Evolutionary conservation across 2,888 invertebrate species (phyloP).

Genomic region (Apotomis capreana): DNA sequence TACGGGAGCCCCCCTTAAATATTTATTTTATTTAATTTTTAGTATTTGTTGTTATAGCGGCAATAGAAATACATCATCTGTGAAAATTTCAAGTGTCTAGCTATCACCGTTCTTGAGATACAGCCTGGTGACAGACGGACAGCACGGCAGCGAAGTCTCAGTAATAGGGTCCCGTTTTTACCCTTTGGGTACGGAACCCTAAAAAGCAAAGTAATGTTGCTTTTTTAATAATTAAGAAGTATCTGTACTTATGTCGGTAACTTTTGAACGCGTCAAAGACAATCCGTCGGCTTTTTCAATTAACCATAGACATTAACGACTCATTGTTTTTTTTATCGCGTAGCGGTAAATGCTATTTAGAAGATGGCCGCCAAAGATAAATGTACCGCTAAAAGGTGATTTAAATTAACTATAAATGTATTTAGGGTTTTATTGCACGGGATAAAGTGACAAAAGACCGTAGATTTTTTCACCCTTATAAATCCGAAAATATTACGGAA

Average conservation of each 20-base stretch:
- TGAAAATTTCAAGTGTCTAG: no score
- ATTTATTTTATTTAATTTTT: no score
- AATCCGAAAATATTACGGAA: no score
- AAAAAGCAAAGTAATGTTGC: no score
- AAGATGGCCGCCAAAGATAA: conserved; percentile 13
- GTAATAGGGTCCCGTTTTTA: no score
- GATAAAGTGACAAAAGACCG: background rate
- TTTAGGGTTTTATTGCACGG: background rate
- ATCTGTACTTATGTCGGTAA: background rate
- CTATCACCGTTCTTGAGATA: no score
- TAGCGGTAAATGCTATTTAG: conserved; percentile 22
- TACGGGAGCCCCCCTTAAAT: no score
- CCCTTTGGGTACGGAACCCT: no score
- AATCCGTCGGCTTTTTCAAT: background rate
- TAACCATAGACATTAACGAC: background rate
- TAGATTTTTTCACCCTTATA: background rate
- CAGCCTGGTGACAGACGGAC: no score
- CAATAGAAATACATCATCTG: no score
- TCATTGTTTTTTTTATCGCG: conserved; percentile 13
- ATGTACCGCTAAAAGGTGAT: conserved; percentile 10
- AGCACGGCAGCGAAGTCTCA: no score
- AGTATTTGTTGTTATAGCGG: no score
- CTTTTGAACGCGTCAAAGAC: background rate
- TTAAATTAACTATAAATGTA: background rate
- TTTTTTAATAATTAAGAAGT: conserved; percentile 3